A percentile compares a stretch with the other conserved stretches of the same genome.
phyloP scores from a whole-genome alignment of 2,797 vertebrate genomes.

The Peromyscus nudipes region DNA sequence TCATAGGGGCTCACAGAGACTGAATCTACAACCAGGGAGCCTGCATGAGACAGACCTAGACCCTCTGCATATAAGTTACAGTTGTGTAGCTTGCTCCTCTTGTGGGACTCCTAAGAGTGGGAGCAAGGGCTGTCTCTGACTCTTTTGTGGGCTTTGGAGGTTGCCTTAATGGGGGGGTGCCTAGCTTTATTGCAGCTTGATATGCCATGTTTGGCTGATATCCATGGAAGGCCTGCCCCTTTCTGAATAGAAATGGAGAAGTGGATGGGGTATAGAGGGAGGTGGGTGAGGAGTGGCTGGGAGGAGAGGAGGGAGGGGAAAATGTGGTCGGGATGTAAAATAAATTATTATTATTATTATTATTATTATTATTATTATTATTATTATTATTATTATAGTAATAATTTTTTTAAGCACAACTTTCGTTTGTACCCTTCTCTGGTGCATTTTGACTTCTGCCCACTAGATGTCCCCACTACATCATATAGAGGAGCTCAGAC shows the following conservation, averaged over 20 bases:
- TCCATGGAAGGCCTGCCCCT: background rate
- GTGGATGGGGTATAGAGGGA: too few relatives aligned
- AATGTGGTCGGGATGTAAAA: background rate
- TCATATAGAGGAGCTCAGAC: conserved; percentile 66
- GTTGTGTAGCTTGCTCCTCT: background rate
- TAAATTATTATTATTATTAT: background rate
- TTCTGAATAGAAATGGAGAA: background rate
- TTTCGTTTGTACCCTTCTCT: background rate
- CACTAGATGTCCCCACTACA: conserved; percentile 91
- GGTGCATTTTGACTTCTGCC: conserved; percentile 77
- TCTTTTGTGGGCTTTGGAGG: background rate
- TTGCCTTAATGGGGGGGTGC: background rate
- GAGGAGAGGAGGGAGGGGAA: background rate
- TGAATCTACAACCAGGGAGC: background rate
- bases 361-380: background rate
- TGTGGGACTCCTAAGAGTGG: background rate
- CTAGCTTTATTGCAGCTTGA: background rate
- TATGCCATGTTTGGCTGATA: background rate
- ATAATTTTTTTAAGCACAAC: background rate
- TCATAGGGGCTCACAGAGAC: background rate
- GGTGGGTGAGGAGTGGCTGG: too few relatives aligned
- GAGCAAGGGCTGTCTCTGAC: background rate
- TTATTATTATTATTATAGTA: background rate
- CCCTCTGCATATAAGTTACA: background rate
- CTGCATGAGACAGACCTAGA: background rate